Conservation (phyloP, 2,888 invertebrate species). For the Camptogramma bilineatum region DNA sequence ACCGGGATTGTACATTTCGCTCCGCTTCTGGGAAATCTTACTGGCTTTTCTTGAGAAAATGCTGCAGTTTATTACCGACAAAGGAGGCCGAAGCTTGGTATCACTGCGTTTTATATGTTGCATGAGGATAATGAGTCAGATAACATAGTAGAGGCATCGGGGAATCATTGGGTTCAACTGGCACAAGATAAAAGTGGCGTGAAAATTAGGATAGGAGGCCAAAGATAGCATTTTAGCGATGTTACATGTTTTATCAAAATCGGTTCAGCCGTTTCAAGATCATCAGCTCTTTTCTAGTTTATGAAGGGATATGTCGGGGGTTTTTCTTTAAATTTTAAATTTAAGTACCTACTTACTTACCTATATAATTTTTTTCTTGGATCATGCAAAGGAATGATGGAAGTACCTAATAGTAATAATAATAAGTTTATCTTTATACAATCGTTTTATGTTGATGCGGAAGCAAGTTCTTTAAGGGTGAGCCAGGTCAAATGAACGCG, state of each 20-base stretch:
- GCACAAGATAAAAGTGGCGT: too few species aligned
- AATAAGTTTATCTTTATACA: background rate
- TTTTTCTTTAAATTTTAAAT: too few species aligned
- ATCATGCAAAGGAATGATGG: background rate
- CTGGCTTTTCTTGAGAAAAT: slow-evolving; percentile 36
- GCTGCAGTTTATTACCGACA: slow-evolving; percentile 9
- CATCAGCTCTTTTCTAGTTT: too few species aligned
- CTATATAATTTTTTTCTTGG: too few species aligned
- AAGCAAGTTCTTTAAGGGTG: background rate
- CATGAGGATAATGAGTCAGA: background rate
- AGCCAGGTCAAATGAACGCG: background rate
- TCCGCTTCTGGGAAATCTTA: slow-evolving; percentile 42
- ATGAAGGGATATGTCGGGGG: too few species aligned
- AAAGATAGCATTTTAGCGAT: too few species aligned
- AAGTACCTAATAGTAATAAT: too few species aligned
- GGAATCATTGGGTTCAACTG: too few species aligned
- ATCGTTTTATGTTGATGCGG: background rate
- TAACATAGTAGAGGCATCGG: background rate
- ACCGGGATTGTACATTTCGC: slow-evolving; percentile 44
- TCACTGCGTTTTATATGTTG: background rate
- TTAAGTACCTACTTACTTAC: too few species aligned
- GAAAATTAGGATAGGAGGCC: too few species aligned
- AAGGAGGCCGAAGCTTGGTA: slow-evolving; percentile 4
- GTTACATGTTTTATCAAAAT: too few species aligned
- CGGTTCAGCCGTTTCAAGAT: too few species aligned